Evolutionary conservation across 2,888 invertebrate genomes (phyloP).

Genomic region (Campoplex nolae): DNA sequence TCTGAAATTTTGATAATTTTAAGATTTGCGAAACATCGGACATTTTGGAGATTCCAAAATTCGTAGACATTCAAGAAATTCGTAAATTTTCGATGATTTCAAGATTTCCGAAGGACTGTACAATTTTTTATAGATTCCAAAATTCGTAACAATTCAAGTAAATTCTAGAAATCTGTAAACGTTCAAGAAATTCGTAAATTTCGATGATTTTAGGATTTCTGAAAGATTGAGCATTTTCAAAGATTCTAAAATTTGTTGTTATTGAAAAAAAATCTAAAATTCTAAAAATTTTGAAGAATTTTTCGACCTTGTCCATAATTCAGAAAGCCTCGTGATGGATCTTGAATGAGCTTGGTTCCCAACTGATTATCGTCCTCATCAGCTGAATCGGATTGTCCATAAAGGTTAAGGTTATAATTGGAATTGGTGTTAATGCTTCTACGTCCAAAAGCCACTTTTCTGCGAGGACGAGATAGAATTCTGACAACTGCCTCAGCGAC

Average conservation of each 20-base stretch:
- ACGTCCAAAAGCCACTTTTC: not conserved
- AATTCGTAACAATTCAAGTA: not conserved
- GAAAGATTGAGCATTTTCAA: too few relatives aligned
- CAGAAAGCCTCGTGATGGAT: too few relatives aligned
- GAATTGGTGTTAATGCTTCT: conserved; percentile 54
- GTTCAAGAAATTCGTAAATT: too few relatives aligned
- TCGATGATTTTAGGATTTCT: too few relatives aligned
- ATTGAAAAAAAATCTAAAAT: too few relatives aligned
- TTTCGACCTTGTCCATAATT: not conserved
- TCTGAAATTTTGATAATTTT: not conserved
- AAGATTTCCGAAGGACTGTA: not conserved
- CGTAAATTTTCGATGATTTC: not conserved
- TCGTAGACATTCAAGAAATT: not conserved
- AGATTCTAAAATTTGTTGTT: too few relatives aligned
- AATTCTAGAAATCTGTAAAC: too few relatives aligned
- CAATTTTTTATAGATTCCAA: not conserved
- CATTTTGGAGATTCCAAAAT: not conserved
- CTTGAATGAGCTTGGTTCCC: too few relatives aligned
- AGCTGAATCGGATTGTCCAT: not conserved
- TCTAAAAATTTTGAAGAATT: not conserved
- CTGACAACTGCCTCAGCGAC: conserved; percentile 57
- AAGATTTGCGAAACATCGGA: not conserved
- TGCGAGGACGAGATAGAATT: not conserved
- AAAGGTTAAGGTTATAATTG: conserved; percentile 27
- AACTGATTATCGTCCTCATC: too few relatives aligned